A percentile compares a stretch with the other conserved stretches of the same genome.
Evolutionary conservation across 1,140 invertebrate species (phyloP).

Genomic region (Nasonia giraulti): DNA sequence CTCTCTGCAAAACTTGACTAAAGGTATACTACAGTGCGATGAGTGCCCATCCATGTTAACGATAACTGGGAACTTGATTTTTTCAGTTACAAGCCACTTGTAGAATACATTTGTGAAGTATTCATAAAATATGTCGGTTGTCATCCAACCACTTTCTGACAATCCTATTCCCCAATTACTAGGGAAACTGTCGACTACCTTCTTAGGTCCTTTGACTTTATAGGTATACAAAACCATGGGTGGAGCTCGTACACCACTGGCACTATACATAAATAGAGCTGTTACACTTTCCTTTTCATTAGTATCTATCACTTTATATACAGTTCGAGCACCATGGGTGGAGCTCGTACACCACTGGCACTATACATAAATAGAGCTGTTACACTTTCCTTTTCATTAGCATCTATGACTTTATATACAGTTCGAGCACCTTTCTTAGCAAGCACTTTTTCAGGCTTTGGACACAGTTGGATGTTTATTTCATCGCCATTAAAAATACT

Average conservation of each 20-base stretch:
- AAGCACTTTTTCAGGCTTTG: constrained; percentile 60
- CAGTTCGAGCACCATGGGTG: no score
- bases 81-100: constrained; percentile 54
- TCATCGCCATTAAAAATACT: constrained; percentile 56
- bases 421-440: constrained; percentile 62
- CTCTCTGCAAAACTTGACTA: no score
- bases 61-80: constrained; percentile 59
- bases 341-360: no score
- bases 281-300: constrained; percentile 60
- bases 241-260: constrained; percentile 54
- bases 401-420: no score
- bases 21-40: constrained; percentile 50
- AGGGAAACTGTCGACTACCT: constrained; percentile 53
- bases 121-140: constrained; percentile 67
- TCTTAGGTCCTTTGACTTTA: constrained; percentile 53
- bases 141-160: constrained; percentile 71
- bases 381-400: no score
- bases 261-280: constrained; percentile 59
- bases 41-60: constrained; percentile 66
- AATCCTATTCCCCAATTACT: constrained; percentile 63
- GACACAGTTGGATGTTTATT: constrained; percentile 61
- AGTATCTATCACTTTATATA: constrained; percentile 61
- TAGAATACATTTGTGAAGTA: constrained; percentile 61
- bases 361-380: no score
- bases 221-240: constrained; percentile 61